Evolutionary conservation across 53 echinoderm and acorn worm species (phyloP).

Genomic region (Echinometra lucunter): DNA sequence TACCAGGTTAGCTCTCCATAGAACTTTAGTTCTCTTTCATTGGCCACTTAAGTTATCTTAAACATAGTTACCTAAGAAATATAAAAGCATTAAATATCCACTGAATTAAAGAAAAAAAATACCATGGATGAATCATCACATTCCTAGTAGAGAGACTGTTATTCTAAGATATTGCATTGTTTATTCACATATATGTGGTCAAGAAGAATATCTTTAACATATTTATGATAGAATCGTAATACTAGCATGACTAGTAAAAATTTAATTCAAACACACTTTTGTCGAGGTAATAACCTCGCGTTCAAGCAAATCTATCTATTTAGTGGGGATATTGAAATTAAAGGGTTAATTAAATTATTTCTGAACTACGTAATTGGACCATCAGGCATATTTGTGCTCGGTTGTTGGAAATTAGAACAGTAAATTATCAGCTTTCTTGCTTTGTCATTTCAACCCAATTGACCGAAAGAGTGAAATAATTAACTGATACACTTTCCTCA

Average conservation of each 20-base stretch:
- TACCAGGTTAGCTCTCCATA: not conserved
- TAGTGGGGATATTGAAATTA: not conserved
- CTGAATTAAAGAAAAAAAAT: too few species aligned
- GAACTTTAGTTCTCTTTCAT: not conserved
- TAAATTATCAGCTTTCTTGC: conserved; percentile 26
- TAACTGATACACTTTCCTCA: not conserved
- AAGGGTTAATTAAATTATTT: not conserved
- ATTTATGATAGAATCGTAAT: too few species aligned
- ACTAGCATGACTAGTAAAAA: not conserved
- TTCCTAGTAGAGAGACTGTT: too few species aligned
- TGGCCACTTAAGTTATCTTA: too few species aligned
- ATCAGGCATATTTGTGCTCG: not conserved
- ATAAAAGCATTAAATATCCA: too few species aligned
- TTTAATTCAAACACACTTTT: not conserved
- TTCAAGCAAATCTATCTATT: not conserved
- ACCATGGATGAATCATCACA: too few species aligned
- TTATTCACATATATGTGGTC: not conserved
- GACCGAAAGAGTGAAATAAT: conserved; percentile 18
- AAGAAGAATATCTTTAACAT: not conserved
- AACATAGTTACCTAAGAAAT: too few species aligned
- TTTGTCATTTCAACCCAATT: conserved; percentile 12
- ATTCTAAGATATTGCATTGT: too few species aligned
- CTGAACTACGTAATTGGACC: not conserved
- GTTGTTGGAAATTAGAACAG: conserved; percentile 6
- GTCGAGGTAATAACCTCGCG: not conserved